Evolutionary conservation across 2,888 invertebrate genomes (phyloP), one percentile per base, ranked within the genome.

Genomic region (Pseudanteris insignis): DNA sequence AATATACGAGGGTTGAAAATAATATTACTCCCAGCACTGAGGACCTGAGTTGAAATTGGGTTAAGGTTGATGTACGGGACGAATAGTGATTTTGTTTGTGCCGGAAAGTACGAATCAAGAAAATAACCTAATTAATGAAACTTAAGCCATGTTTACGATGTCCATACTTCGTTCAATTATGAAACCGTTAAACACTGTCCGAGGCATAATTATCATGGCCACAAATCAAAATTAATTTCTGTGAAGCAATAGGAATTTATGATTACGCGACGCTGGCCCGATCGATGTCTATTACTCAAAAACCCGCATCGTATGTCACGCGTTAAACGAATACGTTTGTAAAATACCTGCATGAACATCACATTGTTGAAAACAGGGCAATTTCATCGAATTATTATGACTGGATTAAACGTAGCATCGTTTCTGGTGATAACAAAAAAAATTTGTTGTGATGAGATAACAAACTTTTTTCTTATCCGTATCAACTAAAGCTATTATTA

Each of bases 161-260:
- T 6, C 10, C 9, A 9, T 37, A 48, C 29, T 24, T 38, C 12
- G 21, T 30, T 30, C 14, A 33, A 46, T 46, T 36, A 15, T 28
- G 9, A 28, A 2, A 8, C 28, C 9, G 9, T 34, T 36, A 37
- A 11, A 34, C 8, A n/a, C n/a, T 15, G 25, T 46, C 24, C 15
- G 26, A 29, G 14, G 25, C 40, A 13, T 41, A 33, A 50, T 50
- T 51, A 41, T 41, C 41, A 21, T 9, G 34, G 28, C 25, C 26
- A 40, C 40, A 38, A 51, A 51, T 51, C 41, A 51, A 14, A 51
- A 51, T 41, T 15, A 41, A 21, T 12, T 24, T 10, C 12, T 18
- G 12, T 28, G 18, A 32, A 34, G 41, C 41, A 51, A 51, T 51
- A 50, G 40, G 40, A 50, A 50, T 47, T 37, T 37, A 47, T 37